Evolutionary conservation across 2,888 invertebrate genomes (phyloP).

Genomic region (Dichetophora obliterata): DNA sequence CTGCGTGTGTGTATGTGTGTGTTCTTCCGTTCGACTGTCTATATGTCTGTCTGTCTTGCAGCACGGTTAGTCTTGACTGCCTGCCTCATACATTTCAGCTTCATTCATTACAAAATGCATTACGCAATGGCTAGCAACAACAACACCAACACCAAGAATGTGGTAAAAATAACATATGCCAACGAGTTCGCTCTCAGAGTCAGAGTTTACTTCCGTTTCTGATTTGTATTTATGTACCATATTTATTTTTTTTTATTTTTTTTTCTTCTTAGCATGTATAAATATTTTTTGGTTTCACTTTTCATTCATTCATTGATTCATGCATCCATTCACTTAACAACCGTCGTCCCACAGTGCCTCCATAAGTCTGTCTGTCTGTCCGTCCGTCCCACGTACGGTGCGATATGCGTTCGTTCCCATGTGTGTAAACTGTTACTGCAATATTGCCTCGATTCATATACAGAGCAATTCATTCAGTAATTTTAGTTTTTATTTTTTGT

Average conservation of each 20-base stretch:
- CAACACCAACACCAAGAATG: not conserved
- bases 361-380: constrained; percentile 38
- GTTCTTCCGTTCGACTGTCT: not conserved
- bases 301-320: constrained; percentile 49
- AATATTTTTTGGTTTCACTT: constrained; percentile 42
- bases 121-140: constrained; percentile 20
- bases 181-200: constrained; percentile 38
- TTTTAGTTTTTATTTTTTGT: constrained; percentile 27
- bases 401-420: not conserved
- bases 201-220: constrained; percentile 56
- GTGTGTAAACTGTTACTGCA: constrained; percentile 12
- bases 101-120: constrained; percentile 21
- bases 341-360: constrained; percentile 61
- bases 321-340: constrained; percentile 57
- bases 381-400: constrained; percentile 51
- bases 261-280: not conserved
- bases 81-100: not conserved
- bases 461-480: constrained; percentile 50
- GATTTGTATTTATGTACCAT: constrained; percentile 41
- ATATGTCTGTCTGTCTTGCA: constrained; percentile 9
- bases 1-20: not conserved
- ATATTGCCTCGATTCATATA: constrained; percentile 43
- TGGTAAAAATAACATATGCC: not conserved
- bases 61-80: not conserved
- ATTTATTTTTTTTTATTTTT: constrained; percentile 6